phyloP scores from a whole-genome alignment of 2,888 invertebrate species.

The Tiphia femorata region DNA sequence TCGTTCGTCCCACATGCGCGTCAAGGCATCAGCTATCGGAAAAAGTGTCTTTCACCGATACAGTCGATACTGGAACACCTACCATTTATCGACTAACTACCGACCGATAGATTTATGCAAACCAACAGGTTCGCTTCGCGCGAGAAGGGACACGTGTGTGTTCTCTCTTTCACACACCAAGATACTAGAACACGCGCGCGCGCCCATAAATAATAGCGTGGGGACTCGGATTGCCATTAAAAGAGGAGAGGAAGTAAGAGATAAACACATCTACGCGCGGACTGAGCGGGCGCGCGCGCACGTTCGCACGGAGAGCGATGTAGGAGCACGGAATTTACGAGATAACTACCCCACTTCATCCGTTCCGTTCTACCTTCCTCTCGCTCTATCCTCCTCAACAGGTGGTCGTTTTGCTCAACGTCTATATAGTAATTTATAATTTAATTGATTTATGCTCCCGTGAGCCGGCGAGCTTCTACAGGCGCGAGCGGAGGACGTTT shows the following conservation, averaged over 20 bases:
- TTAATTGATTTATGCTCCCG: slow-evolving; percentile 63
- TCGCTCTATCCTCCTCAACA: slow-evolving; percentile 63
- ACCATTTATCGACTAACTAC: too few species aligned
- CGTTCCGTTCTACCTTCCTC: slow-evolving; percentile 57
- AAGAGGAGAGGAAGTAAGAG: slow-evolving; percentile 34
- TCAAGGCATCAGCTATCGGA: too few species aligned
- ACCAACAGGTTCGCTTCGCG: too few species aligned
- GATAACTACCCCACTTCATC: slow-evolving; percentile 63
- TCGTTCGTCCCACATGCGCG: too few species aligned
- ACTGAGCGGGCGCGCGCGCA: too few species aligned
- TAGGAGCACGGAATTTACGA: slow-evolving; percentile 65
- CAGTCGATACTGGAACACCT: too few species aligned
- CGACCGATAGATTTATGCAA: too few species aligned
- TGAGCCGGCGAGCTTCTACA: slow-evolving; percentile 21
- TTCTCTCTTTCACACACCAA: too few species aligned
- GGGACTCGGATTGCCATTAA: slow-evolving; percentile 22
- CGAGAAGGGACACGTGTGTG: too few species aligned
- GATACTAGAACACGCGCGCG: too few species aligned
- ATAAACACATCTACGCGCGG: slow-evolving; percentile 42
- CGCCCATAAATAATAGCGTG: slow-evolving; percentile 1
- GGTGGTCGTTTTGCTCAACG: slow-evolving; percentile 67
- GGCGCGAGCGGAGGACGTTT: slow-evolving; percentile 29
- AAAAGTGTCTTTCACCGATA: too few species aligned
- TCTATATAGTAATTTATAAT: slow-evolving; percentile 67
- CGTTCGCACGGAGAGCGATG: slow-evolving; percentile 31